Evolutionary conservation across 2,113 vertebrate genomes (phyloP).

Genomic region (Phylloscopus trochilus): DNA sequence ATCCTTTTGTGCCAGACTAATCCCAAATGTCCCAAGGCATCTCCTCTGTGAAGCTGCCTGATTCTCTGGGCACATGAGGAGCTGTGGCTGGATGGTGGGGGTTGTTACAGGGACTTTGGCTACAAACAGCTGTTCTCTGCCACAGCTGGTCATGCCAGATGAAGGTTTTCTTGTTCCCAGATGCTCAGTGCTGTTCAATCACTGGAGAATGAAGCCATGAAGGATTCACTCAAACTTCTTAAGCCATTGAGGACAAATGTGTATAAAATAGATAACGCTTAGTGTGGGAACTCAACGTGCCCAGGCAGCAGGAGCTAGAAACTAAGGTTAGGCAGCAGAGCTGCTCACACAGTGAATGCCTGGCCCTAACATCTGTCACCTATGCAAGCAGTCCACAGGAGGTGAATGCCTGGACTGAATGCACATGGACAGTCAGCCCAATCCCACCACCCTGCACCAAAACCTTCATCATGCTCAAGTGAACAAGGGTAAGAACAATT

Average conservation of each 20-base stretch:
- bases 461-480: neutral
- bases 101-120: neutral
- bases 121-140: neutral
- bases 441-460: neutral
- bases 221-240: neutral
- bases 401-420: neutral
- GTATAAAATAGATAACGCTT: neutral
- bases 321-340: neutral
- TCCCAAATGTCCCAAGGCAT: fast-evolving
- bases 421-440: neutral
- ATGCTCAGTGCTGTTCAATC: fast-evolving
- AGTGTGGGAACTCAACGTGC: neutral
- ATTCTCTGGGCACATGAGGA: neutral
- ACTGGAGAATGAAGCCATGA: neutral
- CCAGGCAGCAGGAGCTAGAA: neutral
- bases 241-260: neutral
- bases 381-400: fast-evolving
- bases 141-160: neutral
- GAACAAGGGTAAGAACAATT: neutral
- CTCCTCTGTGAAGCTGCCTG: neutral
- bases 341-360: fast-evolving
- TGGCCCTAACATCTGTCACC: neutral
- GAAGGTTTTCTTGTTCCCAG: neutral
- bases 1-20: neutral
- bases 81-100: neutral